Evolutionary conservation across 2,113 vertebrate species (phyloP).

Genomic region (Cyphomyrus discorhynchus): DNA sequence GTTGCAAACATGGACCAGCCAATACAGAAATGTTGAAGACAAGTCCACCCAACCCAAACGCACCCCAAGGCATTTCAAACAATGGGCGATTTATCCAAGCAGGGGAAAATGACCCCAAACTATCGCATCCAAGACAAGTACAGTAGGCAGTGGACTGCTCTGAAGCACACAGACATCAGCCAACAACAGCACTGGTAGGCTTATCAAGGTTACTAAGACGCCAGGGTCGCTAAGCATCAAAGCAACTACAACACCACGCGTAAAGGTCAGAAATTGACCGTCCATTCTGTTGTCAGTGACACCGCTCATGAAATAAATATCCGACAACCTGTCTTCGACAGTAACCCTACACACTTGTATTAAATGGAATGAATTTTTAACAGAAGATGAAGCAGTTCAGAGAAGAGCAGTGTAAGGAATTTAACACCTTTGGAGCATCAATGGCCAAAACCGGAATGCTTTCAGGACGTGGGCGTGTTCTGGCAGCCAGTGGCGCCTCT

Average conservation of each 20-base stretch:
- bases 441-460: neutral
- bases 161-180: neutral
- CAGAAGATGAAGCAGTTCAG: neutral
- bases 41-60: neutral
- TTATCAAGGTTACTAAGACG: neutral
- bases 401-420: neutral
- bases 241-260: neutral
- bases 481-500: neutral
- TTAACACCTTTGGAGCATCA: neutral
- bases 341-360: neutral
- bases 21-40: neutral
- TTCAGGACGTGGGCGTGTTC: neutral
- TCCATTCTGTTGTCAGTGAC: neutral
- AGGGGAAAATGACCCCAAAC: neutral
- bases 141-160: neutral
- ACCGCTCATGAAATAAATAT: neutral
- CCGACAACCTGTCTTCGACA: neutral
- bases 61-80: neutral
- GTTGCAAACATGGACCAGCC: neutral
- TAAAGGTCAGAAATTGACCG: neutral
- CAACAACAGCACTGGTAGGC: neutral
- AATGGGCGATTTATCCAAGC: neutral
- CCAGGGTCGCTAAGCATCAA: neutral
- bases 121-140: neutral
- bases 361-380: constrained; percentile 5